Evolutionary conservation across 2,113 vertebrate species (phyloP).

Genomic region (Oxyruncus cristatus): DNA sequence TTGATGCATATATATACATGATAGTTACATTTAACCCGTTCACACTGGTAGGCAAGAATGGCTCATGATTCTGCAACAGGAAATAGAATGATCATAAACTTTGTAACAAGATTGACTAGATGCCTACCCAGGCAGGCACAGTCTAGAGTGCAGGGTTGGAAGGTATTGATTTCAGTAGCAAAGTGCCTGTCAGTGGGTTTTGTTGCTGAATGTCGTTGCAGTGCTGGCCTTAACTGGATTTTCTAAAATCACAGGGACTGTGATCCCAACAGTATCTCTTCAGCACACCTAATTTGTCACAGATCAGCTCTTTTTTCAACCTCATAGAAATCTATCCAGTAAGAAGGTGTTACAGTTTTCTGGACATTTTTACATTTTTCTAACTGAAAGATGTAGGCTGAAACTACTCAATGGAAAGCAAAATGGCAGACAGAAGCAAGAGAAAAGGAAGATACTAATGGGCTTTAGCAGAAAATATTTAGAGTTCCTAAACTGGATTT

Average conservation of each 20-base stretch:
- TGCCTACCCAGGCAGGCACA: neutral
- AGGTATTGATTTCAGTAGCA: neutral
- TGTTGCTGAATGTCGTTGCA: neutral
- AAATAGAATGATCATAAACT: neutral
- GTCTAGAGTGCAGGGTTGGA: neutral
- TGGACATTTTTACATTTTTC: neutral
- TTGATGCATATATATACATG: neutral
- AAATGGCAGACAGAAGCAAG: neutral
- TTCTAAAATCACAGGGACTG: neutral
- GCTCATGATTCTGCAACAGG: neutral
- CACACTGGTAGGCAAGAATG: neutral
- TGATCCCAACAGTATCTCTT: neutral
- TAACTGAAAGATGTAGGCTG: neutral
- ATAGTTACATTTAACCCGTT: neutral
- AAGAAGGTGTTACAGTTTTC: neutral
- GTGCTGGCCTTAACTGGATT: neutral
- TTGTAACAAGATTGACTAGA: neutral
- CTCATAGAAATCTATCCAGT: neutral
- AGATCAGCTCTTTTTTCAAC: neutral
- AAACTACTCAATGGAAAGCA: neutral
- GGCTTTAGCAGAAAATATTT: neutral
- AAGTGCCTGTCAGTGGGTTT: neutral
- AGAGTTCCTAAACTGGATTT: neutral
- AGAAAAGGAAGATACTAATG: neutral
- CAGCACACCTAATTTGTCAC: neutral